Conservation (phyloP, 1,140 invertebrate species). For the Pseudomyrmex cubaensis region DNA sequence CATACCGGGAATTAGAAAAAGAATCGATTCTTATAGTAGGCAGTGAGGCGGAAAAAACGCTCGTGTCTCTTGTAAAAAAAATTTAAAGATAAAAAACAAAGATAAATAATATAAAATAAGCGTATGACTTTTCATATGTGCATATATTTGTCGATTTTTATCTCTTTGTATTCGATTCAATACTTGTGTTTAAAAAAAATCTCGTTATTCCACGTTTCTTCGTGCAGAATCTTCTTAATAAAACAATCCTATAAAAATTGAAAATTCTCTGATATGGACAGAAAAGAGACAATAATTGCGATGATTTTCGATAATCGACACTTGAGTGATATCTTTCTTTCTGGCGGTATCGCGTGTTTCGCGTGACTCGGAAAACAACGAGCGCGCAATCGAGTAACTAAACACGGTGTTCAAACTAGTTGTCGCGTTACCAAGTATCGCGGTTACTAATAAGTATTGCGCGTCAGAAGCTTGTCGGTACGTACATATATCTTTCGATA, state of each 20-base stretch:
- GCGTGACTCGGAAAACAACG: slow-evolving; percentile 49
- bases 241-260: not conserved
- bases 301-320: not conserved
- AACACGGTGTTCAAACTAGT: slow-evolving; percentile 20
- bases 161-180: too few species aligned
- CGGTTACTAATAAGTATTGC: slow-evolving; percentile 37
- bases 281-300: not conserved
- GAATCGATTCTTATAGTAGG: slow-evolving; percentile 13
- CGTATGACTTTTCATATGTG: too few species aligned
- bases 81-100: too few species aligned
- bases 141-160: too few species aligned
- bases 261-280: not conserved
- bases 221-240: not conserved
- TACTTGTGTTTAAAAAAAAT: too few species aligned
- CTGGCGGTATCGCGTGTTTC: slow-evolving; percentile 29
- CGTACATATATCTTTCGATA: slow-evolving; percentile 19
- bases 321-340: not conserved
- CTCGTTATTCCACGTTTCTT: not conserved
- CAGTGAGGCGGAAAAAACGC: too few species aligned
- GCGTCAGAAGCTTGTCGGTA: not conserved
- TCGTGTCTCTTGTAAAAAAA: too few species aligned
- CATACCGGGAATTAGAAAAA: not conserved
- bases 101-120: too few species aligned
- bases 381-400: slow-evolving; percentile 32
- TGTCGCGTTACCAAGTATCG: slow-evolving; percentile 33